Evolutionary conservation across 2,888 invertebrate species (phyloP), one percentile per base, ranked within the genome.

Genomic region (Reticulitermes lucifugus): DNA sequence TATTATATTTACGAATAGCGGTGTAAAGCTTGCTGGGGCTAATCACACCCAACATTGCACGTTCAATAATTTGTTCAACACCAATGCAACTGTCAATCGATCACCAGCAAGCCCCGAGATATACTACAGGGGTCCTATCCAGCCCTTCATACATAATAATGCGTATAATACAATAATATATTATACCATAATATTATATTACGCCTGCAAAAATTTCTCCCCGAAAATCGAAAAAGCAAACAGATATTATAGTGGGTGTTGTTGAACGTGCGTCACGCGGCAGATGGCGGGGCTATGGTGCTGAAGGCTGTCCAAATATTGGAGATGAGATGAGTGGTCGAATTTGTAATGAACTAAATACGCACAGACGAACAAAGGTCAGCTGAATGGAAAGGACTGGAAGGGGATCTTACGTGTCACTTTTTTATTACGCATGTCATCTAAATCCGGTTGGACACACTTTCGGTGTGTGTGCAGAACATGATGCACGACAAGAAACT

Each of bases 201-300:
- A 46, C 46, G 77, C 25, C 9, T 51, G 51, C 41, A 77, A 77
- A 77, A 77, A 77, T 77, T 73, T 21, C 41, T 41, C 22, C 21
- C 22, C 25, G 77, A 77, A 77, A 77, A 77, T 41, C 77, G n/a
- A 43, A 77, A 77, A 77, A 46, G 77, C 46, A 77, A 77, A 77
- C 77, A 77, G 35, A 73, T 41, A 22, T 75, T 14, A 43, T 75
- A 21, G 3, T 77, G 14, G 6, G 7, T 73, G 21, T 43, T 43
- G 5, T n/a, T 77, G 77, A 77, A 77, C n/a, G 22, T 43, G 51
- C 77, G 41, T 77, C 77, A 43, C 77, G 22, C 9, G 77, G 77
- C 77, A 77, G 77, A 77, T 77, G 65, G 65, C 6, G 14, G 65
- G 7, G 9, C 65, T 7, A 51, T n/a, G 22, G 46, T 77, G 77